Evolutionary conservation across 2,797 vertebrate genomes (phyloP), one percentile per base, ranked within the genome.

Genomic region (Amblyraja radiata): DNA sequence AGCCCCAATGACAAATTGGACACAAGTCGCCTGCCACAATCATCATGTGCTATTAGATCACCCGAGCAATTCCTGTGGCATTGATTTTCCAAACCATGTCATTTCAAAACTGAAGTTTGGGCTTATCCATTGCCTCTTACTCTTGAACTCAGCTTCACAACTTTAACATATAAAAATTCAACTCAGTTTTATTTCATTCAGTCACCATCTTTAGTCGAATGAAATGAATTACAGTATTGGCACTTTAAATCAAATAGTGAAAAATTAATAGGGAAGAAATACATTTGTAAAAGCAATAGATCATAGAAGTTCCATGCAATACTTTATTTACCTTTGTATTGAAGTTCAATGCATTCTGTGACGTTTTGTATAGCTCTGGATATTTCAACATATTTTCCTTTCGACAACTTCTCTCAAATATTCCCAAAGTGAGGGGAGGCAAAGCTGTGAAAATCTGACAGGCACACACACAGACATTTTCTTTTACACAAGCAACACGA

Each of bases 361-460:
- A 99, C 0, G 98, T 98, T 96, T 99, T 99, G 96, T 99, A 99
- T 93, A 99, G 96, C 94, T 99, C 98, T 4, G 99, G 99, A 93
- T 99, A 99, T 94, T 99, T 99, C 94, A 99, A 95, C 98, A 99
- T 99, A 94, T 99, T 99, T 94, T 99, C 99, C 95, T 99, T 99
- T 94, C 97, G 96, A 95, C 99, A 99, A 0, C 98, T 98, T 93
- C 98, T 97, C 95, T 99, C 99, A 95, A 99, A 99, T 96, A 99
- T 99, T 94, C 99, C 99, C 94, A 99, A 96, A 86, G 98, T 99
- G 94, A 99, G 96, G 39, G 99, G 99, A 94, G 98, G 98, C 95
- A 99, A 96, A 84, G 99, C 99, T 65, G 99, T 99, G 95, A 99
- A 99, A 96, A 99, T 97, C 98, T 99, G 93, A 92, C 32, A 79